Evolutionary conservation across 2,113 vertebrate genomes (phyloP), one percentile per base, ranked within the genome.

Genomic region (Ptyas mucosa): DNA sequence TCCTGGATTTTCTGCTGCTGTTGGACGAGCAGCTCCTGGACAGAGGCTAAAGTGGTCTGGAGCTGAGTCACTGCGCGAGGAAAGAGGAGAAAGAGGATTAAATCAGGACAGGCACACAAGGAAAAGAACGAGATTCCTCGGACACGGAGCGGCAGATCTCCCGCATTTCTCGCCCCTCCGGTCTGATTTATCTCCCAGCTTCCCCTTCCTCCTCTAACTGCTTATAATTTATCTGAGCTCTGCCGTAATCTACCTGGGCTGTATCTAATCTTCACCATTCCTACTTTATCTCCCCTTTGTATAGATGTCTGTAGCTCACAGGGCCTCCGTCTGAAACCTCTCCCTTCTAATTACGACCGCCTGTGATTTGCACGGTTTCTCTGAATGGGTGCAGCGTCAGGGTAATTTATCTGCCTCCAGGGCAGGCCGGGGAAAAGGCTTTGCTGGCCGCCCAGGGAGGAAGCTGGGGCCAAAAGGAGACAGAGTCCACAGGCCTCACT

Each of bases 1-100:
- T 99, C 98, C 95, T 99, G 99, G 94, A 99, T 98, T 94, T 97
- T 98, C 97, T 99, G 98, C 94, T 99, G 99, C 94, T 99, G 99
- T 94, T 99, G 99, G 57, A 98, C 94, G 91, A 99, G 98, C 93
- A 99, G 98, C 89, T 99, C 99, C 96, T 99, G 99, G 91, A 99
- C 98, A 0, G 98, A 98, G 85, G 98, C 97, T 96, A 99, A 96
- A 6, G 99, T 99, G 94, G 98, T 98, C 97, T 99, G 99, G 58
- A 99, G 96, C 96, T 99, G 99, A 91, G 97, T 98, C 93, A 99
- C 99, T 99, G 96, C 11, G 93, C 92, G 94, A 97, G 94, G 90
- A 24, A 29, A 26, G 2, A 51, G 46, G 26, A 85, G 29, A 9
- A 34, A 21, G 75, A 94, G 39, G 64, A 92, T 95, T 95, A 92